A percentile compares a stretch with the other conserved stretches of the same genome.
Evolutionary conservation across 1,140 invertebrate species (phyloP).

Genomic region (Rhagoletis zephyria): DNA sequence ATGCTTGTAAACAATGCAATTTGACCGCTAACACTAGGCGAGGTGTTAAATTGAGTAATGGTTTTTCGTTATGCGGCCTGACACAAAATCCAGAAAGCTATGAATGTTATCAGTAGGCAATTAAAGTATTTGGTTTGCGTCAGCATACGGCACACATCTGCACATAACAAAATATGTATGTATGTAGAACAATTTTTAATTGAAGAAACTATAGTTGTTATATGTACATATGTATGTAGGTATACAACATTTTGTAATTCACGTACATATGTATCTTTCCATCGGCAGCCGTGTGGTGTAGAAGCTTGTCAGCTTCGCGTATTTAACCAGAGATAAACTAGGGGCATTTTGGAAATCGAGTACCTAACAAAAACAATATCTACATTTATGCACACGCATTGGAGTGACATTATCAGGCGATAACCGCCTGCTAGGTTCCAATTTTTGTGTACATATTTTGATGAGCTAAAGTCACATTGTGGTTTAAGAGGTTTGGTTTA

Average conservation of each 20-base stretch:
- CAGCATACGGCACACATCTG: not conserved
- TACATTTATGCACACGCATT: not conserved
- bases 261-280: too few relatives aligned
- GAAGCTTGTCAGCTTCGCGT: too few relatives aligned
- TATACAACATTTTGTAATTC: too few relatives aligned
- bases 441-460: not conserved
- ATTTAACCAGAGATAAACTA: too few relatives aligned
- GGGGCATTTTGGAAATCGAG: too few relatives aligned
- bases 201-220: too few relatives aligned
- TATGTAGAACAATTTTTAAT: too few relatives aligned
- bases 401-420: not conserved
- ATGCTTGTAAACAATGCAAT: constrained; percentile 29
- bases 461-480: not conserved
- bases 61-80: not conserved
- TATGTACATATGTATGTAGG: too few relatives aligned
- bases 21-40: not conserved
- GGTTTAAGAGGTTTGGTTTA: constrained; percentile 31
- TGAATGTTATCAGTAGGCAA: not conserved
- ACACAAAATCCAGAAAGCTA: not conserved
- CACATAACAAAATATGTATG: not conserved
- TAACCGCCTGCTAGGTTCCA: not conserved
- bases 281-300: too few relatives aligned
- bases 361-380: not conserved
- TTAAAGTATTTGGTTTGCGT: constrained; percentile 3
- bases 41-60: constrained; percentile 33